Evolutionary conservation across 2,888 invertebrate genomes (phyloP).

Genomic region (Furcula furcula): DNA sequence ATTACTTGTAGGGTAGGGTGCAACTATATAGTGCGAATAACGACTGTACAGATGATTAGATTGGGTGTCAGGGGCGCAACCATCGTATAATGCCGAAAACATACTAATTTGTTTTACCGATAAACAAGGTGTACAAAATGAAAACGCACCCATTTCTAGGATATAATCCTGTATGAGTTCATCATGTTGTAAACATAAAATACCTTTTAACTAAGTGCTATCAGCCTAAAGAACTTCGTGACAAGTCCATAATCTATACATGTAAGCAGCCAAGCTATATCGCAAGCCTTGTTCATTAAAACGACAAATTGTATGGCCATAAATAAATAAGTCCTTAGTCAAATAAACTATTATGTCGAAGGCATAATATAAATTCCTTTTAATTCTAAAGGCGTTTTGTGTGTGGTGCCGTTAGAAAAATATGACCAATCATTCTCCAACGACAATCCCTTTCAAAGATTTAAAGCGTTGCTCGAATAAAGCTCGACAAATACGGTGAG

Average conservation of each 20-base stretch:
- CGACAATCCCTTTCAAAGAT: constrained; percentile 52
- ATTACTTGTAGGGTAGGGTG: too few relatives aligned
- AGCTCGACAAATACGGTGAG: too few relatives aligned
- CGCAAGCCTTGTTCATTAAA: not conserved
- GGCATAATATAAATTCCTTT: not conserved
- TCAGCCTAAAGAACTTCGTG: not conserved
- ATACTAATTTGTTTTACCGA: too few relatives aligned
- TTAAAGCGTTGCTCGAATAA: constrained; percentile 55
- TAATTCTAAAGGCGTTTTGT: not conserved
- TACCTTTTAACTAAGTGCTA: not conserved
- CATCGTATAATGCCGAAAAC: too few relatives aligned
- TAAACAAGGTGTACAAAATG: too few relatives aligned
- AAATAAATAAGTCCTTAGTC: not conserved
- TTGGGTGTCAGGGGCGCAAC: too few relatives aligned
- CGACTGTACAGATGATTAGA: too few relatives aligned
- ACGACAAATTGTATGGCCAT: not conserved
- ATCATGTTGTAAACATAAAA: too few relatives aligned
- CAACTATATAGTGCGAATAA: too few relatives aligned
- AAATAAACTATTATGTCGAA: not conserved
- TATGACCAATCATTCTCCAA: constrained; percentile 64
- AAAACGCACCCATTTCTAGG: too few relatives aligned
- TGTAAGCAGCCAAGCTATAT: too few relatives aligned
- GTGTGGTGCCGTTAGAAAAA: constrained; percentile 19
- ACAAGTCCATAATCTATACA: not conserved
- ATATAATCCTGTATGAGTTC: too few relatives aligned